Evolutionary conservation across 2,888 invertebrate species (phyloP).

Genomic region (Lymantria monacha): DNA sequence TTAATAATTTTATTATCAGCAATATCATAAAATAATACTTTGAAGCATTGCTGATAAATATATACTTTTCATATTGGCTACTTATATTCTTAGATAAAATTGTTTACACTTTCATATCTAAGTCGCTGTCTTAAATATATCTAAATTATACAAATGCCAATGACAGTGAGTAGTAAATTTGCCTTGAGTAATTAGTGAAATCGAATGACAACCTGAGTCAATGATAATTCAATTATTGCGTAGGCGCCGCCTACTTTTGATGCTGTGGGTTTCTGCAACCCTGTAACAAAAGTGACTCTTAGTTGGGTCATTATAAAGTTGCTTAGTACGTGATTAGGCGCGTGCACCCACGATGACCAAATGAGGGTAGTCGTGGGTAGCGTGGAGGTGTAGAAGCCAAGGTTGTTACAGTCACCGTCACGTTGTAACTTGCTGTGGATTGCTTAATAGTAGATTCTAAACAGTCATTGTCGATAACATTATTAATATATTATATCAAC

Average conservation of each 20-base stretch:
- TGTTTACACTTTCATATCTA: no score
- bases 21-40: constrained; percentile 8
- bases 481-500: constrained; percentile 21
- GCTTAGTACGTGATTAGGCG: constrained; percentile 70
- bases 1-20: constrained; percentile 40
- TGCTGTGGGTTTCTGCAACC: constrained; percentile 65
- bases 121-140: no score
- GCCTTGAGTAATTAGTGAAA: background rate
- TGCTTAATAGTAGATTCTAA: constrained; percentile 72
- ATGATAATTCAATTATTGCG: constrained; percentile 60
- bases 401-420: constrained; percentile 75
- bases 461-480: constrained; percentile 47
- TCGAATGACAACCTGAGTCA: background rate
- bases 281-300: constrained; percentile 66
- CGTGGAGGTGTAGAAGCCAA: constrained; percentile 78
- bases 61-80: no score
- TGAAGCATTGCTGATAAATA: constrained; percentile 2
- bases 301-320: constrained; percentile 73
- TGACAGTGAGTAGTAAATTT: no score
- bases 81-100: no score
- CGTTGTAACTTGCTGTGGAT: constrained; percentile 67
- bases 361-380: constrained; percentile 80
- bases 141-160: no score
- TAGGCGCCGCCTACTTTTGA: constrained; percentile 66
- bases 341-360: constrained; percentile 78